Evolutionary conservation across 2,888 invertebrate genomes (phyloP).

Genomic region (Pyralis farinalis): DNA sequence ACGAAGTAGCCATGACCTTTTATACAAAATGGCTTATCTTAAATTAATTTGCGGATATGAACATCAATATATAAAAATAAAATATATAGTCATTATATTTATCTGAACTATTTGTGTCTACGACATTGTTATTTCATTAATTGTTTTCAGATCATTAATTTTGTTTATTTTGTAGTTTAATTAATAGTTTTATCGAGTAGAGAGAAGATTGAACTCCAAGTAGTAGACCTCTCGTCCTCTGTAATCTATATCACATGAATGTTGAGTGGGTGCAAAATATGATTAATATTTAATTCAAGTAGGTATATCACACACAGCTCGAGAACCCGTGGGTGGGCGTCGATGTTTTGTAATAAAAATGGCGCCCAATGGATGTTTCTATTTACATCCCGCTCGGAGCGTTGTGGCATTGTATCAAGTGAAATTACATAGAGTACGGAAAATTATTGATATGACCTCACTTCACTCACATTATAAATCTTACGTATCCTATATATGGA

Average conservation of each 20-base stretch:
- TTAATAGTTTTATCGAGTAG: slow-evolving; percentile 31
- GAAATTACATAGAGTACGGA: slow-evolving; percentile 34
- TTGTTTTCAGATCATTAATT: slow-evolving; percentile 33
- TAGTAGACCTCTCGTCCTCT: slow-evolving; percentile 11
- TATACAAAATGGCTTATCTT: slow-evolving; percentile 15
- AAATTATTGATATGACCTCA: slow-evolving; percentile 14
- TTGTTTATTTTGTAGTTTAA: slow-evolving; percentile 6
- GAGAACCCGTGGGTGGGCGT: slow-evolving; percentile 49
- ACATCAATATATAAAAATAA: slow-evolving; percentile 12
- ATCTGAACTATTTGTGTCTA: slow-evolving; percentile 34
- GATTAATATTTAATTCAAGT: slow-evolving; percentile 59
- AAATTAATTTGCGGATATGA: slow-evolving; percentile 20
- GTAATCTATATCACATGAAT: slow-evolving; percentile 10
- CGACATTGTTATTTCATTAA: slow-evolving; percentile 33
- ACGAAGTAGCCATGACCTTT: slow-evolving; percentile 21
- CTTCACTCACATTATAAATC: no score
- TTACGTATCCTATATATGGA: no score
- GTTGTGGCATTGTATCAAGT: slow-evolving; percentile 54
- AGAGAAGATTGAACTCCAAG: slow-evolving; percentile 24
- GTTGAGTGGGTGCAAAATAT: slow-evolving; percentile 40
- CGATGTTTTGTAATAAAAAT: slow-evolving; percentile 64
- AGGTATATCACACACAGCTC: slow-evolving; percentile 51
- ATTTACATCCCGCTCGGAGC: slow-evolving; percentile 44
- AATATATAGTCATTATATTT: slow-evolving; percentile 17
- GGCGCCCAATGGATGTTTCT: slow-evolving; percentile 55